Evolutionary conservation across 2,113 vertebrate genomes (phyloP).

Genomic region (Rhea pennata): DNA sequence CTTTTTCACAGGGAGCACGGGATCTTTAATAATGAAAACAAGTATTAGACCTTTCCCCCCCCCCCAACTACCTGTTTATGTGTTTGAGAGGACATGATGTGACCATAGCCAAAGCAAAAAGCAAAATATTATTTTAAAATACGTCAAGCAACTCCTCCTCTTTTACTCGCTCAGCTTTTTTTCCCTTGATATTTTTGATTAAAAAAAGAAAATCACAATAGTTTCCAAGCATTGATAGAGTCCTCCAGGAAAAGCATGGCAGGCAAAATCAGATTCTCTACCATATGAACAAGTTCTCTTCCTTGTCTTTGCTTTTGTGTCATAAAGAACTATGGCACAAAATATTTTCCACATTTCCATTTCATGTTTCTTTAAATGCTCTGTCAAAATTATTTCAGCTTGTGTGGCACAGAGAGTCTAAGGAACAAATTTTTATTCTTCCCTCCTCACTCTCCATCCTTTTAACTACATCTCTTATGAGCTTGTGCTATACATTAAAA

Average conservation of each 20-base stretch:
- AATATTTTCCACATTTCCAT: not conserved
- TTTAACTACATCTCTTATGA: constrained; percentile 11
- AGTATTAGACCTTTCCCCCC: not conserved
- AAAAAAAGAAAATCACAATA: not conserved
- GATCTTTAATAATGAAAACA: not conserved
- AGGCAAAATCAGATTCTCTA: not conserved
- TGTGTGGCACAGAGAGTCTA: not conserved
- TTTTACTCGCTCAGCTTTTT: not conserved
- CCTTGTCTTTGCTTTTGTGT: not conserved
- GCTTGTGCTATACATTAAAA: not conserved
- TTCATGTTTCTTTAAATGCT: not conserved
- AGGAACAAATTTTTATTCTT: not conserved
- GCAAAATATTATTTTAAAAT: not conserved
- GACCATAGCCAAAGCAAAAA: not conserved
- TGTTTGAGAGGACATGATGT: not conserved
- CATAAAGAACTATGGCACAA: not conserved
- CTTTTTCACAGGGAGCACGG: not conserved
- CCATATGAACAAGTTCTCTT: not conserved
- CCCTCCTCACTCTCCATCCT: not conserved
- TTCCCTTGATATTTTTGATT: not conserved
- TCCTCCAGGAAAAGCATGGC: not conserved
- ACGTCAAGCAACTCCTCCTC: not conserved
- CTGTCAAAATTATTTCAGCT: not conserved
- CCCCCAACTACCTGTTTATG: not conserved
- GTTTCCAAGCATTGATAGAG: not conserved